phyloP scores from a whole-genome alignment of 92 coral and sea anemone species.

The Zoanthus sociatus region DNA sequence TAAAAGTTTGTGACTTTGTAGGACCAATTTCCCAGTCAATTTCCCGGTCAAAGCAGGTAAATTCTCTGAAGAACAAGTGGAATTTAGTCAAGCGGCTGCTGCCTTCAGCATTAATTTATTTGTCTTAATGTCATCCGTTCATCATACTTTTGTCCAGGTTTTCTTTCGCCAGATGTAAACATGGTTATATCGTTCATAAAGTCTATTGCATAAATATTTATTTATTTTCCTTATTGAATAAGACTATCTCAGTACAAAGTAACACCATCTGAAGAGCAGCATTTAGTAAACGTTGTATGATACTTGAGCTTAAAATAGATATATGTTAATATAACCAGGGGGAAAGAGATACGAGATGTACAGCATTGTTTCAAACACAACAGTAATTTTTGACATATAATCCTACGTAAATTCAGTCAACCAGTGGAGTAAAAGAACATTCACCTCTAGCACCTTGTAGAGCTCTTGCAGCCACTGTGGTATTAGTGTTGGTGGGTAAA shows the following conservation, averaged over 20 bases:
- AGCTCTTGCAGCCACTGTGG: background rate
- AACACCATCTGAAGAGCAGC: constrained; percentile 10
- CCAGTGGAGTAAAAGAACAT: background rate
- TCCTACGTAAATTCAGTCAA: constrained; percentile 15
- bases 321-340: background rate
- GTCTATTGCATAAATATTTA: background rate
- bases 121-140: too few species aligned
- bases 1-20: too few species aligned
- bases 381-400: constrained; percentile 4
- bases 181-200: background rate
- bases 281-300: constrained; percentile 8
- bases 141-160: background rate
- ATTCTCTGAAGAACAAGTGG: too few species aligned
- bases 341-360: background rate
- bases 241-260: background rate
- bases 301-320: constrained; percentile 5
- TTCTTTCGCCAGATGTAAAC: background rate
- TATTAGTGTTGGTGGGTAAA: background rate
- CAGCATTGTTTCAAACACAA: background rate
- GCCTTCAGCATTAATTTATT: too few species aligned
- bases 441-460: background rate
- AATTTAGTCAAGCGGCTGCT: too few species aligned
- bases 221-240: background rate
- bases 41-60: too few species aligned
- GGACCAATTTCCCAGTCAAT: too few species aligned